Percentiles rank a stretch among this genome's conserved stretches.
Evolutionary conservation across 1,140 invertebrate genomes (phyloP).

Genomic region (Pinna nobilis): DNA sequence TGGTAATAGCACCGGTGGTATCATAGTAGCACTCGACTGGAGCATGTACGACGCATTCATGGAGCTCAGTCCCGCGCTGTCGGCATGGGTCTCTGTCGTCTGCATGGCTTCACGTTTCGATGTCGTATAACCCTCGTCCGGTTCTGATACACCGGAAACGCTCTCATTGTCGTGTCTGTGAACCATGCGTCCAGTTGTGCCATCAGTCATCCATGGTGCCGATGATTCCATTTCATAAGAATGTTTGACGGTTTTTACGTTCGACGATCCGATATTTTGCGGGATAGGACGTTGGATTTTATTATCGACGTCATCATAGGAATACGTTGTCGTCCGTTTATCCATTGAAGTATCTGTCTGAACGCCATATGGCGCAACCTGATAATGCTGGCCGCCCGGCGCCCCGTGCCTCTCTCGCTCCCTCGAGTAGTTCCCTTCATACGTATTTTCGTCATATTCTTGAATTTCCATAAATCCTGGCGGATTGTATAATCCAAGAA

Average conservation of each 20-base stretch:
- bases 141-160: not conserved
- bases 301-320: constrained; percentile 16
- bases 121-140: constrained; percentile 2
- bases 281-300: not conserved
- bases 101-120: constrained; percentile 13
- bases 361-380: constrained; percentile 33
- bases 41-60: constrained; percentile 32
- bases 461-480: constrained; percentile 19
- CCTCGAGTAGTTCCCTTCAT: constrained; percentile 16
- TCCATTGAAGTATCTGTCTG: constrained; percentile 28
- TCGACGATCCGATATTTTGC: constrained; percentile 25
- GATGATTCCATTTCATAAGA: constrained; percentile 37
- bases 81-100: constrained; percentile 5
- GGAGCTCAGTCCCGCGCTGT: constrained; percentile 17
- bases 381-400: constrained; percentile 3
- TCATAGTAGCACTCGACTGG: constrained; percentile 8
- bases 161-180: too few species aligned
- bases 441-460: constrained; percentile 27
- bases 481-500: constrained; percentile 40
- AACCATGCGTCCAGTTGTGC: not conserved
- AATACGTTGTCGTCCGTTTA: constrained; percentile 23
- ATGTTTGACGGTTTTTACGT: constrained; percentile 37
- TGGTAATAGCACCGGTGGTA: constrained; percentile 2
- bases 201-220: constrained; percentile 19
- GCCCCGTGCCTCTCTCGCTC: not conserved